Conservation (phyloP, 2,113 vertebrate species). For the Pelusios castaneus region DNA sequence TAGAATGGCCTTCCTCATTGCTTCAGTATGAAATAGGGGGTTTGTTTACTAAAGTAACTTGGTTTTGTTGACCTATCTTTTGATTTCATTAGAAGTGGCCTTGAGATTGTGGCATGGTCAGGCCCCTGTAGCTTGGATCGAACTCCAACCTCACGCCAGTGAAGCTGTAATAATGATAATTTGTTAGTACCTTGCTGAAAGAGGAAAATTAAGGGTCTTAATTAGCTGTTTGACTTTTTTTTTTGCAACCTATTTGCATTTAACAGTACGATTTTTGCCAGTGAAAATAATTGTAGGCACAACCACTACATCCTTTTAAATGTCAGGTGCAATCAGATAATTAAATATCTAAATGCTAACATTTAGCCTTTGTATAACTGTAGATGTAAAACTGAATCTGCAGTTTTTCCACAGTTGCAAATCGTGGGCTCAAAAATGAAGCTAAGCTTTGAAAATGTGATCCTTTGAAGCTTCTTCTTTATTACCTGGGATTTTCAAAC, state of each 20-base stretch:
- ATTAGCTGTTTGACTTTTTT: not conserved
- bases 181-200: not conserved
- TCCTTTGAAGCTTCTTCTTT: not conserved
- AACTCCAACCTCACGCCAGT: not conserved
- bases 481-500: conserved; percentile 6
- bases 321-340: not conserved
- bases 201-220: not conserved
- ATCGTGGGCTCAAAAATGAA: not conserved
- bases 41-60: not conserved
- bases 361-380: not conserved
- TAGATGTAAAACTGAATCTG: not conserved
- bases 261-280: not conserved
- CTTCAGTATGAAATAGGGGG: not conserved
- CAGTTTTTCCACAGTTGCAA: not conserved
- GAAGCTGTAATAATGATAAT: not conserved
- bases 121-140: not conserved
- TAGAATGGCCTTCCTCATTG: not conserved
- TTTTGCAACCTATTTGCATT: not conserved
- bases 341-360: not conserved
- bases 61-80: not conserved
- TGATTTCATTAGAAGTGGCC: not conserved
- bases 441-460: not conserved
- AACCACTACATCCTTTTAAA: not conserved
- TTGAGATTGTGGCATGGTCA: not conserved
- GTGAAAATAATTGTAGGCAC: not conserved